phyloP scores from a whole-genome alignment of 2,113 vertebrate genomes.

The Fregetta grallaria region DNA sequence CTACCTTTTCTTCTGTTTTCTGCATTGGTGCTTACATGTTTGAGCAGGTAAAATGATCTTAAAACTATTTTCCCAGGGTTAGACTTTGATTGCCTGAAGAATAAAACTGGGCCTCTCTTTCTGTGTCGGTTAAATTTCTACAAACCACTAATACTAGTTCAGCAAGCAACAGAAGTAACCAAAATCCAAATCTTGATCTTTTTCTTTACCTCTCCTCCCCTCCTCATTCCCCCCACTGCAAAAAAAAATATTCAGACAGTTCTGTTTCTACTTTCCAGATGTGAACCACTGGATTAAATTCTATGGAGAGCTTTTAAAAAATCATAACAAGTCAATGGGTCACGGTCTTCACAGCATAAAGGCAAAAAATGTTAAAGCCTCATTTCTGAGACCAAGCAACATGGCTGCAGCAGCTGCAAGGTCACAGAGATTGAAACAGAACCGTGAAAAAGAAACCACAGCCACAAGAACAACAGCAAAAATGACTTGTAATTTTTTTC shows the following conservation, averaged over 20 bases:
- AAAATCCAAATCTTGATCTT: neutral
- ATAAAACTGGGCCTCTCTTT: neutral
- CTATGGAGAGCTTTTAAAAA: slow-evolving; percentile 27
- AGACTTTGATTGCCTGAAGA: neutral
- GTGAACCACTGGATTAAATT: slow-evolving; percentile 38
- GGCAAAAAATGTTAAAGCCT: neutral
- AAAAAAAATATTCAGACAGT: neutral
- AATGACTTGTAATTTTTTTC: neutral
- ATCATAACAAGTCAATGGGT: slow-evolving; percentile 17
- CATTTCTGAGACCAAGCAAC: neutral
- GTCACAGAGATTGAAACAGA: slow-evolving; percentile 16
- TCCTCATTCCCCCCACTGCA: neutral
- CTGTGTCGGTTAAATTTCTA: neutral
- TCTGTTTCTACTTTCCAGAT: slow-evolving; percentile 37
- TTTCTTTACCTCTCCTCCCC: neutral
- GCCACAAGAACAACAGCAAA: neutral
- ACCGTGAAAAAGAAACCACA: slow-evolving; percentile 23
- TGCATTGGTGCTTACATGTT: neutral
- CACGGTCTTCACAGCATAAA: slow-evolving; percentile 19
- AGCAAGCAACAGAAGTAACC: neutral
- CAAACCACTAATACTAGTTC: neutral
- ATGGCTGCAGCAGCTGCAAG: slow-evolving; percentile 40
- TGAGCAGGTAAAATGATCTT: neutral
- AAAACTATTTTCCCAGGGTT: neutral
- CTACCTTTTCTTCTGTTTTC: neutral